A percentile compares a stretch with the other conserved stretches of the same genome.
phyloP scores from a whole-genome alignment of 2,797 vertebrate species.

The Erithacus rubecula region DNA sequence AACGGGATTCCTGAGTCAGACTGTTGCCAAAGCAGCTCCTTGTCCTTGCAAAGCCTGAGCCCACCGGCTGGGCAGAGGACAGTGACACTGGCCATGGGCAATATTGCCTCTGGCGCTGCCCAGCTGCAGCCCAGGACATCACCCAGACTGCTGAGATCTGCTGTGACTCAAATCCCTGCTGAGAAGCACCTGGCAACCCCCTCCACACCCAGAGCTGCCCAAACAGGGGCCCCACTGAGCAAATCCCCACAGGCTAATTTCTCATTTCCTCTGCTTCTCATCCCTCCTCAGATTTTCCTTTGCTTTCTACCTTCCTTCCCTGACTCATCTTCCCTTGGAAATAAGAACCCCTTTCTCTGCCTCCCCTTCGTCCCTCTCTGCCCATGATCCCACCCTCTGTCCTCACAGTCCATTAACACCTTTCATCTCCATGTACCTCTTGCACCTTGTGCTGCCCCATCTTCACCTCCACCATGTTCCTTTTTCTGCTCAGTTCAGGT shows the following conservation, averaged over 20 bases:
- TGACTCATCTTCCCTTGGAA: background rate
- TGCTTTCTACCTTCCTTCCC: background rate
- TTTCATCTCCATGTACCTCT: background rate
- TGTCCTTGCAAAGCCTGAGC: background rate
- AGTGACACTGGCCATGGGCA: background rate
- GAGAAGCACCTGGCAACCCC: background rate
- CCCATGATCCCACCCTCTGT: background rate
- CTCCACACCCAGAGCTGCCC: background rate
- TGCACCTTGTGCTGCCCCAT: background rate
- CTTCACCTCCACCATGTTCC: background rate
- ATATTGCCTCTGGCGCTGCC: fast-evolving
- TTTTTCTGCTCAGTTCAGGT: background rate
- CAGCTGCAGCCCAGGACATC: background rate
- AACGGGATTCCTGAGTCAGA: conserved; percentile 5
- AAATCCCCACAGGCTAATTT: background rate
- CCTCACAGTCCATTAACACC: background rate
- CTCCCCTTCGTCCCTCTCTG: background rate
- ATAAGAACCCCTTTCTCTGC: background rate
- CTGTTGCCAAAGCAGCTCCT: background rate
- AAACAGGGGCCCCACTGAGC: background rate
- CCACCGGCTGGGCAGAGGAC: background rate
- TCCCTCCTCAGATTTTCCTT: background rate
- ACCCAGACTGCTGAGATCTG: background rate
- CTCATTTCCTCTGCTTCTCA: background rate
- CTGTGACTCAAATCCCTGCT: background rate